phyloP scores from a whole-genome alignment of 2,888 invertebrate genomes.

The Metallyticus violacea region DNA sequence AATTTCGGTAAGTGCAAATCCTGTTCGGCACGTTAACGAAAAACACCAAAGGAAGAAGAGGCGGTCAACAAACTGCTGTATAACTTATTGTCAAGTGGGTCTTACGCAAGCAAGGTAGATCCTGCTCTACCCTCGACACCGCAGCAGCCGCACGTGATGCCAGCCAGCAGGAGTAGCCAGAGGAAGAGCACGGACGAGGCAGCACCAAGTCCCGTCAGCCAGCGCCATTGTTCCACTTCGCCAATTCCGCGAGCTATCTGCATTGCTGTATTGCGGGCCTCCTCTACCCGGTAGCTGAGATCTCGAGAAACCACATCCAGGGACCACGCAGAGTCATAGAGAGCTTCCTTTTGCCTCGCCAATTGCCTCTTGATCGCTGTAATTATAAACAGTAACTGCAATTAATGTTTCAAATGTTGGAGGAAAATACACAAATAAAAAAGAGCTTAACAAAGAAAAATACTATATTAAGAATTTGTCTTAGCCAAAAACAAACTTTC shows the following conservation, averaged over 20 bases:
- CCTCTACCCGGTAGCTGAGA: conserved; percentile 49
- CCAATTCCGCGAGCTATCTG: conserved; percentile 47
- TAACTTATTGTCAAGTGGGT: conserved; percentile 21
- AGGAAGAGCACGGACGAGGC: conserved; percentile 51
- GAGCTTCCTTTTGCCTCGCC: conserved; percentile 53
- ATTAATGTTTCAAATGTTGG: too few relatives aligned
- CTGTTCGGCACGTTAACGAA: too few relatives aligned
- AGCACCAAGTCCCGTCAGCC: conserved; percentile 59
- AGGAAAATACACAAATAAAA: too few relatives aligned
- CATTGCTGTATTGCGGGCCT: conserved; percentile 46
- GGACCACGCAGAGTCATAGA: conserved; percentile 57
- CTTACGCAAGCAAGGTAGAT: conserved; percentile 43
- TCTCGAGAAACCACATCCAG: conserved; percentile 60
- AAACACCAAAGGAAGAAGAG: too few relatives aligned
- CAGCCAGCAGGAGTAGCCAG: conserved; percentile 52
- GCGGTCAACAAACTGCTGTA: too few relatives aligned
- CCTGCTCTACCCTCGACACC: conserved; percentile 46
- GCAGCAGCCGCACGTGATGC: conserved; percentile 46
- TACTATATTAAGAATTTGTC: too few relatives aligned
- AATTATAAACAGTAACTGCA: conserved; percentile 36
- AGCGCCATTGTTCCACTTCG: conserved; percentile 61
- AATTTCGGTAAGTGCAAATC: too few relatives aligned
- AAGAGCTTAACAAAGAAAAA: too few relatives aligned
- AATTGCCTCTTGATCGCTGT: conserved; percentile 60
- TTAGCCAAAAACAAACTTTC: too few relatives aligned